phyloP scores from a whole-genome alignment of 1,140 invertebrate genomes.

The Nephila pilipes region DNA sequence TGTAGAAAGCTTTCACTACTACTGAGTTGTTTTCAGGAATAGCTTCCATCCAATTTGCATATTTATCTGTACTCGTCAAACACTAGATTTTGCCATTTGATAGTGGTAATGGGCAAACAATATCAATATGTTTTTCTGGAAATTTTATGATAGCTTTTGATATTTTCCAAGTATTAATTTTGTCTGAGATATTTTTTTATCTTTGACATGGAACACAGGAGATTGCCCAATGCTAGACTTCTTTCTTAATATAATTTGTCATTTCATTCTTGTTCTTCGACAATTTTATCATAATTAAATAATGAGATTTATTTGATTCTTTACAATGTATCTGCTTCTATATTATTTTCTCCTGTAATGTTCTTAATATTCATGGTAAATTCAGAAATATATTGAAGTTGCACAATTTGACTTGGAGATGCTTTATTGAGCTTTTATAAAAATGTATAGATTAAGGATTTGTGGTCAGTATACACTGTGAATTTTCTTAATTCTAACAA shows the following conservation, averaged over 20 bases:
- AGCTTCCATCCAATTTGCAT: constrained; percentile 82
- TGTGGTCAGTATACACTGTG: constrained; percentile 79
- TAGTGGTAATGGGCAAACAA: too few relatives aligned
- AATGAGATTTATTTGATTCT: constrained; percentile 10
- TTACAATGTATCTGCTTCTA: constrained; percentile 67
- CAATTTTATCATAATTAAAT: constrained; percentile 42
- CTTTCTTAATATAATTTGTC: not conserved
- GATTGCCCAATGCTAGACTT: too few relatives aligned
- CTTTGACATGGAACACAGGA: too few relatives aligned
- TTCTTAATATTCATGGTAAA: constrained; percentile 81
- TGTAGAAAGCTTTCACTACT: constrained; percentile 74
- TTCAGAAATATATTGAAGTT: constrained; percentile 81
- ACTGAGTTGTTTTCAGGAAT: constrained; percentile 80
- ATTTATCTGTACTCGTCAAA: constrained; percentile 82
- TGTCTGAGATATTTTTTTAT: too few relatives aligned
- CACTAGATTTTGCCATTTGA: constrained; percentile 78
- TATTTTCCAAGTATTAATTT: too few relatives aligned
- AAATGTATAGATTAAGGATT: constrained; percentile 79
- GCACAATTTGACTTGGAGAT: constrained; percentile 61
- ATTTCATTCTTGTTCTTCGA: not conserved
- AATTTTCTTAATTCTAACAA: constrained; percentile 80
- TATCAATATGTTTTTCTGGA: too few relatives aligned
- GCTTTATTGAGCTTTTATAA: constrained; percentile 73
- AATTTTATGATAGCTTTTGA: too few relatives aligned
- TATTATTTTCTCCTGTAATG: constrained; percentile 80